Base-by-base conservation (phyloP, 2,113 vertebrate genomes). In the Phrynocephalus versicolor region DNA sequence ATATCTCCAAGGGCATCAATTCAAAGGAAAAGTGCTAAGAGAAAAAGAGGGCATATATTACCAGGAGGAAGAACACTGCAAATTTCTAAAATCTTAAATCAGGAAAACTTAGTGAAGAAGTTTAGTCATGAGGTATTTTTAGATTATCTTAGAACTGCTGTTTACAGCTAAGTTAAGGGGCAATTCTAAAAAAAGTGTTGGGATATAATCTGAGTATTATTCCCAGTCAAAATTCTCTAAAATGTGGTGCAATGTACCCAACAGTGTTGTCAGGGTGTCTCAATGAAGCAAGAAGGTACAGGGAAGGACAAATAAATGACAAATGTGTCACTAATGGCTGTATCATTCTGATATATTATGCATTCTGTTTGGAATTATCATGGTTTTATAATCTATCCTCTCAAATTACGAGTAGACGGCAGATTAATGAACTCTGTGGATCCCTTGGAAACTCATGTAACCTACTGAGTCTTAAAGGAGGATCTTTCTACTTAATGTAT, bases 1-100 rank as follows among this genome's bases (percentile, higher is more conserved):
- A 87, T 92, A 87, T 91, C 89, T 91, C 91, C 87, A 92, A 90
- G 89, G 90, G 71, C 81, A 87, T 85, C 71, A 86, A 51, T 81
- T 85, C 73, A 55, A 89, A 82, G 85, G 67, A 90, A 80, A 73
- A 91, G 84, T 90, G 87, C 62, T 58, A 90, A 19, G 81, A 89
- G 77, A 58, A n/a, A 91, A 9, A 83, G 35, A 64, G 58, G 41
- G 41, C 55, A 74, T 81, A 81, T 86, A 81, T 39, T 87, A 75
- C 45, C 39, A 67, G 80, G 51, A 87, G 87, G 91, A 91, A 0
- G 83, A 90, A 76, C 0, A 1, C 80, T 12, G 30, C 3, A 7
- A 62, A n/a, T 85, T 45, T 83, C 27, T 67, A 90, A 87, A 79
- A 85, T 85, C 85, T 76, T 74, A 35, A 86, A 67, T 83, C 0